Conservation (phyloP, 2,888 invertebrate species). For the Lottia scabra region DNA sequence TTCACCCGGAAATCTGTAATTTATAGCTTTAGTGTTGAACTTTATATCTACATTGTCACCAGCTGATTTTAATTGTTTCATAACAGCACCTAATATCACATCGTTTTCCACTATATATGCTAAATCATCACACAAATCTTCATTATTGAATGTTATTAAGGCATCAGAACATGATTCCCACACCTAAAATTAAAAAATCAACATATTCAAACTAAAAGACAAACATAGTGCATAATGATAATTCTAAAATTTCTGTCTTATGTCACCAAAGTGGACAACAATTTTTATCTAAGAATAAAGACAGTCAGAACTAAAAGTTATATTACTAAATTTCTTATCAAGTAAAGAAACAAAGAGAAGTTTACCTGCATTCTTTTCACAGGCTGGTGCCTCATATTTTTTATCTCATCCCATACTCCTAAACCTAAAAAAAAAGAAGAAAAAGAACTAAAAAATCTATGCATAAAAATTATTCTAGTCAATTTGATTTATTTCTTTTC, state of each 20-base stretch:
- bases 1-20: constrained; percentile 42
- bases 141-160: constrained; percentile 85
- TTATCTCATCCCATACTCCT: constrained; percentile 86
- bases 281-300: too few relatives aligned
- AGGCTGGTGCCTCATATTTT: constrained; percentile 77
- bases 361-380: constrained; percentile 88
- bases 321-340: too few relatives aligned
- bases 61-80: constrained; percentile 74
- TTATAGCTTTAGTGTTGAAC: constrained; percentile 78
- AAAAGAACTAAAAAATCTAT: too few relatives aligned
- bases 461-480: too few relatives aligned
- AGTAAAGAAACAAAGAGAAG: not conserved
- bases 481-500: too few relatives aligned
- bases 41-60: constrained; percentile 76
- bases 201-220: too few relatives aligned
- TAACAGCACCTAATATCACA: constrained; percentile 78
- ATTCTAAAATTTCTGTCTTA: too few relatives aligned
- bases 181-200: constrained; percentile 79
- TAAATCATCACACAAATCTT: constrained; percentile 79
- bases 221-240: not conserved
- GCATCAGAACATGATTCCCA: constrained; percentile 95
- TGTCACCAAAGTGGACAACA: too few relatives aligned
- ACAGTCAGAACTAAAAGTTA: too few relatives aligned
- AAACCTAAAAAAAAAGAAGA: constrained; percentile 70
- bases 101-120: constrained; percentile 96